Base-by-base conservation (phyloP, 2,797 vertebrate genomes). In the Epinephelus malabaricus region DNA sequence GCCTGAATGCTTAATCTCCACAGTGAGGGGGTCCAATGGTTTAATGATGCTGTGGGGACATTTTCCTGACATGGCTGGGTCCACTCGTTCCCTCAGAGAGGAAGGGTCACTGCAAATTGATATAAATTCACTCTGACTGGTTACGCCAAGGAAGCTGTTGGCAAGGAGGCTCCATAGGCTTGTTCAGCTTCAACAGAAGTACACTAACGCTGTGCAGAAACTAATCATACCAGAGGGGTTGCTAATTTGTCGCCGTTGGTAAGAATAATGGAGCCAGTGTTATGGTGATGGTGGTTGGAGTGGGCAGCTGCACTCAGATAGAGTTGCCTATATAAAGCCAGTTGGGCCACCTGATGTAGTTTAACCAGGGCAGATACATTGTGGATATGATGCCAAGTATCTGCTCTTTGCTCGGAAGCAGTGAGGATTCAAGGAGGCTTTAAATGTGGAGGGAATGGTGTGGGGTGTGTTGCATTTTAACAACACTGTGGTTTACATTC, bases 91-190 rank as follows among this genome's bases (percentile, higher is more conserved):
- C 38, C 40, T 15, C 11, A 55, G 60, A 64, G 17, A 46, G 12
- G 10, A 21, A 2, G 25, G 7, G 23, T 64, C 60, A 64, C 50
- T 47, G 40, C 50, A 15, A 18, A 64, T 63, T 59, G 46, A 73
- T 73, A 45, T 12, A 64, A 54, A 73, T 45, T 45, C 25, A 45
- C 62, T 63, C 49, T 61, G 69, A 50, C 56, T 38, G 45, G 45
- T 17, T 23, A 38, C 17, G n/a, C 64, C 34, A 30, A 34, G 27
- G 12, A 34, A n/a, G 19, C 27, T 27, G 34, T 12, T 67, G 50
- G 34, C 27, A 34, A 34, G 34, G 34, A 34, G 34, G 34, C 34
- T 34, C 34, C 34, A 34, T 34, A 34, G 21, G 51, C 4, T n/a
- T 3, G 2, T 45, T 34, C 1, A 34, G 34, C 34, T 34, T 34